Evolutionary conservation across 2,113 vertebrate species (phyloP).

Genomic region (Anas platyrhynchos): DNA sequence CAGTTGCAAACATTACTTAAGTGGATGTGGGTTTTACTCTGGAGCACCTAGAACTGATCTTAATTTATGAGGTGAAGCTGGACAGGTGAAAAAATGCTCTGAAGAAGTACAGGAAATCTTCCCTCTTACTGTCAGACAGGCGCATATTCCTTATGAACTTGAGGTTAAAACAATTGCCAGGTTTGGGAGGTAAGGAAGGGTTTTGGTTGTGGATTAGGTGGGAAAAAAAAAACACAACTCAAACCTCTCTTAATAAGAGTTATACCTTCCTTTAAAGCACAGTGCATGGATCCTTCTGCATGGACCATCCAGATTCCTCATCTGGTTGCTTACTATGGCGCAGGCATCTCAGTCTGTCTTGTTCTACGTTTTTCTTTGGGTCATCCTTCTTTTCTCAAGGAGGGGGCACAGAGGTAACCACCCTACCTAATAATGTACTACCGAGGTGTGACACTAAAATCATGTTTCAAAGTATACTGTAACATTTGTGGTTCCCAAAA

Average conservation of each 20-base stretch:
- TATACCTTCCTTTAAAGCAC: background rate
- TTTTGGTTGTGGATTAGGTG: background rate
- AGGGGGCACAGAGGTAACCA: rapidly evolving
- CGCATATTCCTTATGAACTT: background rate
- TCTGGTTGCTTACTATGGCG: background rate
- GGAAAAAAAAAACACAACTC: background rate
- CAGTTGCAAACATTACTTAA: background rate
- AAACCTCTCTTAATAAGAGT: background rate
- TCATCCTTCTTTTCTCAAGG: background rate
- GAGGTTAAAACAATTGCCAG: background rate
- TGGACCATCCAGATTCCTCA: background rate
- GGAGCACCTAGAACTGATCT: background rate
- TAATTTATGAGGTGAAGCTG: background rate
- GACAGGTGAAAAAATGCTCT: background rate
- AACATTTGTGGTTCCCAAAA: background rate
- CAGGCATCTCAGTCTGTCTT: background rate
- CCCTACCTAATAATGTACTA: background rate
- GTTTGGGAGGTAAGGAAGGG: background rate
- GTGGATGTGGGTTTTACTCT: background rate
- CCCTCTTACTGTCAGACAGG: background rate
- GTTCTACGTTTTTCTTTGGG: background rate
- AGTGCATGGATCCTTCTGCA: background rate
- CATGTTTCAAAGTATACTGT: background rate
- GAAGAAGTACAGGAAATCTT: background rate
- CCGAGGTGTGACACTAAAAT: background rate